Evolutionary conservation across 1,140 invertebrate genomes (phyloP), one percentile per base, ranked within the genome.

Genomic region (Sinonovacula constricta): DNA sequence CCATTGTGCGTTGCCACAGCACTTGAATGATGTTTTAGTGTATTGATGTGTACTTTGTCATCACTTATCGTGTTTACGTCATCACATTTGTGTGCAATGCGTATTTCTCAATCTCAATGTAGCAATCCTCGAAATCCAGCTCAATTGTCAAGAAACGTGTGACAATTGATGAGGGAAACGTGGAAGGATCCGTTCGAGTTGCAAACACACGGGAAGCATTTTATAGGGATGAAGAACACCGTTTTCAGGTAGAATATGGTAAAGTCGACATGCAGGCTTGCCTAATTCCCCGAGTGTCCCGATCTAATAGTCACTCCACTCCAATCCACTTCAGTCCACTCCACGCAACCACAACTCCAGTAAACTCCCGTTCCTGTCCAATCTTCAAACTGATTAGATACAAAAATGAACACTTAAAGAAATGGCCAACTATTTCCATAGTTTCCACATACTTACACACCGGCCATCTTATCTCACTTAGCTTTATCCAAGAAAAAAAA

Each of bases 191-290:
- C 10, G 36, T 66, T 26, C 60, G 79, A 45, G 79, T 81, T 39
- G 51, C 75, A 34, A 77, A 82, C 56, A 75, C 70, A 22, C 79
- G 83, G 63, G 78, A 84, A 68, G 39, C 67, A 28, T 59, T 84
- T 49, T 75, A 75, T 53, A 60, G 81, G 45, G 65, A 77, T 5
- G 82, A 84, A 53, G 83, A 85, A 62, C 28, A 72, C 26, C 75
- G 82, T 60, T 81, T 67, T 79, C 75, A 84, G 83, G 83, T 87
- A 85, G 65, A 75, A 26, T 34, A 51, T 69, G 79, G 59, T 70
- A 71, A 53, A 53, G 45, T 24, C 30, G 15, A 57, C 31, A 2
- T 12, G 39, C 18, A 0, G 7, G 24, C 12, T 76, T 63, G 22
- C n/a, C 53, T 26, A 31, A 49, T 62, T 59, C 28, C 49, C 49